Conservation (phyloP, 1,140 invertebrate species). For the Aradophagus sp. region DNA sequence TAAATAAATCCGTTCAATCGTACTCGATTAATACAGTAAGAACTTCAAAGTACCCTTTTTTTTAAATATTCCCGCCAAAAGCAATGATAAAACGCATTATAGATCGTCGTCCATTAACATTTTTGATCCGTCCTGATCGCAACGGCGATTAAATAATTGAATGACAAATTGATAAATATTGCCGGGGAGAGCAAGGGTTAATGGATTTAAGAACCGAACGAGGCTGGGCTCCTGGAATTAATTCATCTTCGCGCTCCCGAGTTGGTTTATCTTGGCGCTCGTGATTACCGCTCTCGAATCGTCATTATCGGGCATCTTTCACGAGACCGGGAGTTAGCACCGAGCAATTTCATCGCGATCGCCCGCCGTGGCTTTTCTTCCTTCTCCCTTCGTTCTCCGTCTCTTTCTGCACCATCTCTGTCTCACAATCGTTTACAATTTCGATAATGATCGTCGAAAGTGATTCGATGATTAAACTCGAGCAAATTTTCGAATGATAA, state of each 20-base stretch:
- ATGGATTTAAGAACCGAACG: constrained; percentile 6
- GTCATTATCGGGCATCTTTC: constrained; percentile 45
- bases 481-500: too few species aligned
- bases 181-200: too few species aligned
- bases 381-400: neutral
- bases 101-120: too few species aligned
- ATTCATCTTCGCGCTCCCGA: constrained; percentile 32
- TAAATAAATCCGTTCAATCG: too few species aligned
- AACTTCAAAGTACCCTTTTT: too few species aligned
- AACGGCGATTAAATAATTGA: too few species aligned
- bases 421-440: constrained; percentile 15
- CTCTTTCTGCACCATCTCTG: neutral
- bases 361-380: neutral
- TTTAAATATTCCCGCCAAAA: too few species aligned
- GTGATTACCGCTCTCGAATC: constrained; percentile 41
- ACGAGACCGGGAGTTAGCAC: constrained; percentile 32
- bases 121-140: too few species aligned
- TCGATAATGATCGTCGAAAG: constrained; percentile 33
- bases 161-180: too few species aligned
- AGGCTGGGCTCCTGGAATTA: constrained; percentile 27
- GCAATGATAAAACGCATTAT: too few species aligned
- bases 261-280: constrained; percentile 20
- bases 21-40: too few species aligned
- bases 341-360: constrained; percentile 27
- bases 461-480: constrained; percentile 26